Conservation (phyloP, 2,797 vertebrate genomes). For the Phaenicophaeus curvirostris region DNA sequence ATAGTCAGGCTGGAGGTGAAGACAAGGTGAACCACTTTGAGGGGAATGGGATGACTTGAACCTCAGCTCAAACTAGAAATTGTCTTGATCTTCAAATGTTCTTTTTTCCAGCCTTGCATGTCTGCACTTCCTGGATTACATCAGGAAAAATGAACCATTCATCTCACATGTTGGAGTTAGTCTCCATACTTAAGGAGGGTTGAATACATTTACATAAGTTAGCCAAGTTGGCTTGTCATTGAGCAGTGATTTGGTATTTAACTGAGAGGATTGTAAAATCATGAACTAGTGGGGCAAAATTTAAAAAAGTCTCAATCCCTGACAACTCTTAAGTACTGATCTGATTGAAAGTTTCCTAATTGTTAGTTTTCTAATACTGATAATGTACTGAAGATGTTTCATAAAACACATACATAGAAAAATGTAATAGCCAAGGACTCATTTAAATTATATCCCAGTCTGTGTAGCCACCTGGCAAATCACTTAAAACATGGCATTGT, state of each 20-base stretch:
- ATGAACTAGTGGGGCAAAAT: not conserved
- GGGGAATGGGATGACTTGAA: not conserved
- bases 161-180: not conserved
- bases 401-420: not conserved
- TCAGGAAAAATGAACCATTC: not conserved
- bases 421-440: not conserved
- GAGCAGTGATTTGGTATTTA: not conserved
- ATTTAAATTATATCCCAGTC: not conserved
- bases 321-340: not conserved
- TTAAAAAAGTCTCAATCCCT: not conserved
- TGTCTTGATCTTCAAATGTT: not conserved
- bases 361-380: not conserved
- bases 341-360: not conserved
- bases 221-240: not conserved
- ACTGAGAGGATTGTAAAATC: not conserved
- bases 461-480: not conserved
- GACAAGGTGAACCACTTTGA: not conserved
- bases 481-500: not conserved
- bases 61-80: not conserved
- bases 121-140: not conserved
- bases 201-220: not conserved
- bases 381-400: not conserved
- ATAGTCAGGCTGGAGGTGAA: not conserved
- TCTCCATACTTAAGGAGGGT: not conserved
- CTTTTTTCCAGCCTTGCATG: not conserved